Conservation (phyloP, 2,888 invertebrate genomes). For the Cheilosia soror region DNA sequence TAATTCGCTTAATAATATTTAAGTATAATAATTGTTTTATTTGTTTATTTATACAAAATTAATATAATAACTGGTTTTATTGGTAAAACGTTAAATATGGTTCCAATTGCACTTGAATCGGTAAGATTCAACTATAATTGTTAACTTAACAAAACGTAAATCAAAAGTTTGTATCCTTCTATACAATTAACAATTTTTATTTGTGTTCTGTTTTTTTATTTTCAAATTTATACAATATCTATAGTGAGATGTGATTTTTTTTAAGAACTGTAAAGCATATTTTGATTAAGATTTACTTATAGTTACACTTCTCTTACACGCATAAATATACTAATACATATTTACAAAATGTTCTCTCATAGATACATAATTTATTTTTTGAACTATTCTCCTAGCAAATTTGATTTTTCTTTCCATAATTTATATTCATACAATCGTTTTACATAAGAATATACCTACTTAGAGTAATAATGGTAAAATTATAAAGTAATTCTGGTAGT, state of each 20-base stretch:
- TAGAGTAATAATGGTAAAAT: conserved; percentile 45
- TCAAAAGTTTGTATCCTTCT: conserved; percentile 3
- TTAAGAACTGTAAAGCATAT: conserved; percentile 56
- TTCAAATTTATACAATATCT: conserved; percentile 48
- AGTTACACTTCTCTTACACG: conserved; percentile 2
- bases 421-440: conserved; percentile 65
- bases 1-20: conserved; percentile 60
- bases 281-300: conserved; percentile 58
- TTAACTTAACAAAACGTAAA: conserved; percentile 42
- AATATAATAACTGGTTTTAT: conserved; percentile 41
- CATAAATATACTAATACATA: conserved; percentile 15
- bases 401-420: conserved; percentile 54
- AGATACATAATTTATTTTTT: conserved; percentile 41
- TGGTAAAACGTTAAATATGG: conserved; percentile 36
- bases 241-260: conserved; percentile 23
- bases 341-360: conserved; percentile 54
- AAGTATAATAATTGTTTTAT: conserved; percentile 15
- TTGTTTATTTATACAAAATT: conserved; percentile 25
- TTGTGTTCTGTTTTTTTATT: conserved; percentile 24
- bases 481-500: conserved; percentile 33
- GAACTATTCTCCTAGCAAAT: conserved; percentile 53
- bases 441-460: conserved; percentile 30
- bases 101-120: conserved; percentile 70
- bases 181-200: conserved; percentile 59
- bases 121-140: conserved; percentile 35